Evolutionary conservation across 37 sponge, comb jelly and placozoan species (phyloP), one percentile per base, ranked within the genome.

Genomic region (Ianthella basta): DNA sequence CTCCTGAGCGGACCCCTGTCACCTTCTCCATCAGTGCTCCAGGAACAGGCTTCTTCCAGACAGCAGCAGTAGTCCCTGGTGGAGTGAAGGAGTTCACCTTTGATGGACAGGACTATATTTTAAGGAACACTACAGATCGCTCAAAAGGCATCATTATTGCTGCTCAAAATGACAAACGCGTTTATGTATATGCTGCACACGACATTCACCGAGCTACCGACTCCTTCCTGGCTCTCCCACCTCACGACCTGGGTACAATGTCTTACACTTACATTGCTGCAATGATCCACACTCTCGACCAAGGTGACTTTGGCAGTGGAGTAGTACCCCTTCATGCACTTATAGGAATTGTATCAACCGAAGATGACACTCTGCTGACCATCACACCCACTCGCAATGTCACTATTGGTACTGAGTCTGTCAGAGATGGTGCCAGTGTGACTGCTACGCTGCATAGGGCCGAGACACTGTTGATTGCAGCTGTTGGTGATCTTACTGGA

Each of bases 221-320:
- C 66, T 65, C 88, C 39, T 88, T 85, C 30, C 67, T 91, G 20
- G 92, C 92, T 39, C 50, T 91, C 16, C 88, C 92, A 19, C 67
- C 84, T 64, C 15, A 24, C 23, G 1, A 18, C 20, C 59, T 1
- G n/a, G 73, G 61, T 30, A 53, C 64, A 12, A 67, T 60, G 29
- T 55, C 50, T 27, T 73, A 77, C 60, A 70, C 81, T 25, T 85
- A 89, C 57, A 84, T 79, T n/a, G n/a, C n/a, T n/a, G n/a, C n/a
- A n/a, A n/a, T n/a, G n/a, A n/a, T n/a, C n/a, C n/a, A n/a, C n/a
- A n/a, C n/a, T n/a, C n/a, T n/a, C n/a, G n/a, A n/a, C n/a, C n/a
- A n/a, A n/a, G n/a, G n/a, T n/a, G n/a, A n/a, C n/a, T n/a, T n/a
- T n/a, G n/a, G n/a, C n/a, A n/a, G n/a, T n/a, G n/a, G n/a, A n/a